Conservation (phyloP, 2,888 invertebrate genomes). For the Rhagonycha lutea region DNA sequence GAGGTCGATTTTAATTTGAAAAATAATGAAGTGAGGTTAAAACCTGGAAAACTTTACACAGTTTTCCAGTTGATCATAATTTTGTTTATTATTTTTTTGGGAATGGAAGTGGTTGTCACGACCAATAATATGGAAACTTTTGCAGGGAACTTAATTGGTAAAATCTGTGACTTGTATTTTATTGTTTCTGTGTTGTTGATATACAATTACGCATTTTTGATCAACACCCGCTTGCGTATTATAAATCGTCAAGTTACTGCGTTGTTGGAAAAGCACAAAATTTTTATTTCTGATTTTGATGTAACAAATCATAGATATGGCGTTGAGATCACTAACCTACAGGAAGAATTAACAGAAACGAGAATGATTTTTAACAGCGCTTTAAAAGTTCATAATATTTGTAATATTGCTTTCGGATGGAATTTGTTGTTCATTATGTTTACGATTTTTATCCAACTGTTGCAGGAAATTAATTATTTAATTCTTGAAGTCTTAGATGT, state of each 20-base stretch:
- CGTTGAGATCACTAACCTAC: not conserved
- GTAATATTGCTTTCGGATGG: not conserved
- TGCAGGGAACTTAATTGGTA: not conserved
- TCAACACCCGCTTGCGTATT: not conserved
- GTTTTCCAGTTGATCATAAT: not conserved
- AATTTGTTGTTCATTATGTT: not conserved
- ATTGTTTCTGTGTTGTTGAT: not conserved
- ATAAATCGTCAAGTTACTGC: not conserved
- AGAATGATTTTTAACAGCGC: not conserved
- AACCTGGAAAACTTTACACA: not conserved
- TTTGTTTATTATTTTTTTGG: not conserved
- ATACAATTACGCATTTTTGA: not conserved
- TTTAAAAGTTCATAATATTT: not conserved
- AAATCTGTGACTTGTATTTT: not conserved
- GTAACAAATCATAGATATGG: not conserved
- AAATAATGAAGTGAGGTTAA: not conserved
- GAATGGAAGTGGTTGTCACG: not conserved
- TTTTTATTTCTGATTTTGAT: not conserved
- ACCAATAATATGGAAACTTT: not conserved
- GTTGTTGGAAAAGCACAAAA: not conserved
- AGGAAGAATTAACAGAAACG: not conserved
- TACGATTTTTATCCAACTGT: not conserved
- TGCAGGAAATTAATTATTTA: not conserved
- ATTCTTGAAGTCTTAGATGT: not conserved
- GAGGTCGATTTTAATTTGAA: not conserved